Base-by-base conservation (phyloP, 2,888 invertebrate genomes). In the Conchocele bisecta region DNA sequence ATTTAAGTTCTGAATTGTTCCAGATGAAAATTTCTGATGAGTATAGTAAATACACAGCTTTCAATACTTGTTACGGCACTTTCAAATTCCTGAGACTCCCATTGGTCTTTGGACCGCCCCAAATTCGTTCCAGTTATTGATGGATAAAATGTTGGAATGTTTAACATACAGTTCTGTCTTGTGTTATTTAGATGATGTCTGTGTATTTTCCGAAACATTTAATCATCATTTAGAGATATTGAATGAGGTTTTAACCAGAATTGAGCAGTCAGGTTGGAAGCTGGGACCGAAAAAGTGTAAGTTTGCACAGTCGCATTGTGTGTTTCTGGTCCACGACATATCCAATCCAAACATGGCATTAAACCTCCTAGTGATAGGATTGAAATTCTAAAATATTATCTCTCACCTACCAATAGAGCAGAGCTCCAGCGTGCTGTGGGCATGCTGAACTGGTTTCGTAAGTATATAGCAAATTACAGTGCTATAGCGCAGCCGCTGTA, bases 171-270 rank as follows among this genome's bases (percentile, higher is more conserved):
- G 31, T 3, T 67, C 68, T n/a, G 61, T 63, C 2, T 44, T 71
- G 20, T 71, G 67, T 31, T 75, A 75, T 54, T 29, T 71, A n/a
- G 71, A 75, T 56, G 72, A 75, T 46, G 60, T 65, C 9, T 54
- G 54, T 3, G 56, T 68, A 60, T 61, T 20, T 20, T 60, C 41
- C 13, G 46, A 42, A n/a, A 67, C 42, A 13, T 60, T 60, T 53
- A n/a, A 26, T 28, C 15, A 60, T 13, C 67, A 67, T 60, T 17
- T 67, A 20, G 24, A 31, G 6, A 54, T 60, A 17, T 28, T 60
- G 28, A n/a, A 41, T n/a, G 26, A 51, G n/a, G 67, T 67, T 17
- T 53, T 60, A 17, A 28, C 31, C 22, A 6, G 60, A 22, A 37
- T 67, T 17, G 17, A 20, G n/a, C 4, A 24, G n/a, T 37, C 67